These are phyloP conservation scores for Stegostoma tigrinum DNA, from an alignment of 2,113 vertebrate species.

Conservation along the genomic window DNA sequence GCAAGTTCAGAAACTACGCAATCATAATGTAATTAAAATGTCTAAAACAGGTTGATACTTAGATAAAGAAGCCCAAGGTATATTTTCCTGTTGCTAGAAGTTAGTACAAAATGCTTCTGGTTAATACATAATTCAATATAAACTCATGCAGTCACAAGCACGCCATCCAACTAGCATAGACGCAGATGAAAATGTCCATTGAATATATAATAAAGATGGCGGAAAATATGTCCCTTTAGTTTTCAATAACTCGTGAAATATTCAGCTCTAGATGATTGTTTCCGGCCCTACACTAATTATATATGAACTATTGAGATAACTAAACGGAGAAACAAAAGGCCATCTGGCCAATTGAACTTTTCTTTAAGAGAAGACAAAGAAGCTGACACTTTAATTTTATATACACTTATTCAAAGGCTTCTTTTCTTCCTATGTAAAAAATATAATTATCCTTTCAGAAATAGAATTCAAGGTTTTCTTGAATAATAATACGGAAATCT, in stretches of 20 bases:
- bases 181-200: not conserved
- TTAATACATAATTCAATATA: not conserved
- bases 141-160: not conserved
- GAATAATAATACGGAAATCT: not conserved
- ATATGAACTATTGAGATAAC: not conserved
- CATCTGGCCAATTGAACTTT: constrained; percentile 8
- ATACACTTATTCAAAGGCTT: not conserved
- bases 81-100: not conserved
- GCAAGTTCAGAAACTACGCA: not conserved
- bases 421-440: not conserved
- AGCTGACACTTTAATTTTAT: not conserved
- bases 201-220: not conserved
- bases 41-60: not conserved
- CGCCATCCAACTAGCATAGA: not conserved
- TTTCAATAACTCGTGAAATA: not conserved
- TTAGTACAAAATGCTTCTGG: not conserved
- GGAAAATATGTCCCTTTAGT: not conserved
- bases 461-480: not conserved
- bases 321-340: not conserved
- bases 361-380: not conserved
- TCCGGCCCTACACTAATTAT: not conserved
- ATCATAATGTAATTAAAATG: not conserved
- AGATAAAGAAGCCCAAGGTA: not conserved
- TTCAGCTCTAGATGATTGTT: not conserved
- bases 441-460: not conserved